Conservation (phyloP, 2,888 invertebrate species). For the Phengaris arion region DNA sequence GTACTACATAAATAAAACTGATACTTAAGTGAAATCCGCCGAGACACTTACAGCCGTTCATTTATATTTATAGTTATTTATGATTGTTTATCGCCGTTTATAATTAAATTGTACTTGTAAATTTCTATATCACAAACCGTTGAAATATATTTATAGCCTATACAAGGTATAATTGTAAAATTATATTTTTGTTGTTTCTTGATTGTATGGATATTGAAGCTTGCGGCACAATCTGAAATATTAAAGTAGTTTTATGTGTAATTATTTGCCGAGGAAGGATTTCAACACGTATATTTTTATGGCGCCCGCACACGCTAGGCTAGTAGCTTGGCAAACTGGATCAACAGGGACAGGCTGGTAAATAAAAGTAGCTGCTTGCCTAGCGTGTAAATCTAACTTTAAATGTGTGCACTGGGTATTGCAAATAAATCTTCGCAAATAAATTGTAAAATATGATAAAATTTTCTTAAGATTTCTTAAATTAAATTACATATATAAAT, state of each 20-base stretch:
- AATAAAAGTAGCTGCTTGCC: too few species aligned
- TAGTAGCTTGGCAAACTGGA: too few species aligned
- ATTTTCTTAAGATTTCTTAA: too few species aligned
- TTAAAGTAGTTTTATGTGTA: constrained; percentile 25
- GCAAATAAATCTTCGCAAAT: too few species aligned
- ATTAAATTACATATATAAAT: too few species aligned
- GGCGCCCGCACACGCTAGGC: too few species aligned
- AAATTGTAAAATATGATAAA: too few species aligned
- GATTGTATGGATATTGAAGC: neutral
- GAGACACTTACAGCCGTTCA: constrained; percentile 11
- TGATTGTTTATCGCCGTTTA: constrained; percentile 23
- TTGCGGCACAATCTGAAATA: constrained; percentile 45
- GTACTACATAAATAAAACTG: neutral
- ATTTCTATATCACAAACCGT: neutral
- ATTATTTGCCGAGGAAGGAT: neutral
- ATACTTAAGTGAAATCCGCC: neutral
- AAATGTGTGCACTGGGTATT: too few species aligned
- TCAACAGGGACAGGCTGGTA: too few species aligned
- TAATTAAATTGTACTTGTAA: constrained; percentile 8
- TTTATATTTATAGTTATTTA: constrained; percentile 22
- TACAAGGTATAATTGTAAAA: neutral
- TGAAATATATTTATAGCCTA: neutral
- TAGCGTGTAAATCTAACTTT: too few species aligned
- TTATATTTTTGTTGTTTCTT: neutral
- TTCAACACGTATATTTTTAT: too few species aligned